Evolutionary conservation across 1,140 invertebrate species (phyloP).

Genomic region (Trachelipus rathkii): DNA sequence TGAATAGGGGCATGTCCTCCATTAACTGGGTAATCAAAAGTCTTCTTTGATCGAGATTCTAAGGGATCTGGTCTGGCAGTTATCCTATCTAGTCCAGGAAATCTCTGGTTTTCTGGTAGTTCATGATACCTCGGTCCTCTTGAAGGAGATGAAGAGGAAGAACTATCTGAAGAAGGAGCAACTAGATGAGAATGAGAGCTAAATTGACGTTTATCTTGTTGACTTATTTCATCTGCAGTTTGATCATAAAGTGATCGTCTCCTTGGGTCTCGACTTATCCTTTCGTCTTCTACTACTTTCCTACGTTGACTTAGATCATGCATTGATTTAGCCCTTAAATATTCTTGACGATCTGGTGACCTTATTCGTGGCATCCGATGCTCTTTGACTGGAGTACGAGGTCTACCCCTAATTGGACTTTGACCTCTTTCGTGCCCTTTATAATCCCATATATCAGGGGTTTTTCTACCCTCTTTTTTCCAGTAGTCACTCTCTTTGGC

Average conservation of each 20-base stretch:
- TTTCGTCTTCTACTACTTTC: neutral
- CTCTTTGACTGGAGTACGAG: neutral
- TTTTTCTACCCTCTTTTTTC: conserved; percentile 29
- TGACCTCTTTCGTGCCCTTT: conserved; percentile 23
- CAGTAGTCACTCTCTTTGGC: conserved; percentile 36
- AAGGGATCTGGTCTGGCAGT: conserved; percentile 40
- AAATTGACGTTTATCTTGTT: conserved; percentile 22
- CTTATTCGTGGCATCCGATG: conserved; percentile 27
- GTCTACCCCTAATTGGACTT: conserved; percentile 16
- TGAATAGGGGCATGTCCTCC: conserved; percentile 38
- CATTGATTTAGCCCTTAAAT: conserved; percentile 42
- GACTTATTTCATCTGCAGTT: conserved; percentile 21
- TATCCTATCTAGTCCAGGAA: conserved; percentile 37
- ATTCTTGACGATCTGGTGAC: conserved; percentile 35
- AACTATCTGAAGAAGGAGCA: conserved; percentile 28
- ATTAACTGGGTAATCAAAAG: conserved; percentile 42
- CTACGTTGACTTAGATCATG: conserved; percentile 38
- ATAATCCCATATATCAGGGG: conserved; percentile 35
- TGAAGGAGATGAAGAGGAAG: conserved; percentile 29
- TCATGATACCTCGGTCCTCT: conserved; percentile 32
- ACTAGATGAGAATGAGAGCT: conserved; percentile 32
- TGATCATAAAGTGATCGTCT: conserved; percentile 39
- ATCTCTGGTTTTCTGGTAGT: conserved; percentile 34
- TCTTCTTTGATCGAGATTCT: conserved; percentile 24
- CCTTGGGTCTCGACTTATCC: conserved; percentile 30